phyloP scores from a whole-genome alignment of 2,888 invertebrate species.

The Cheilosia variabilis region DNA sequence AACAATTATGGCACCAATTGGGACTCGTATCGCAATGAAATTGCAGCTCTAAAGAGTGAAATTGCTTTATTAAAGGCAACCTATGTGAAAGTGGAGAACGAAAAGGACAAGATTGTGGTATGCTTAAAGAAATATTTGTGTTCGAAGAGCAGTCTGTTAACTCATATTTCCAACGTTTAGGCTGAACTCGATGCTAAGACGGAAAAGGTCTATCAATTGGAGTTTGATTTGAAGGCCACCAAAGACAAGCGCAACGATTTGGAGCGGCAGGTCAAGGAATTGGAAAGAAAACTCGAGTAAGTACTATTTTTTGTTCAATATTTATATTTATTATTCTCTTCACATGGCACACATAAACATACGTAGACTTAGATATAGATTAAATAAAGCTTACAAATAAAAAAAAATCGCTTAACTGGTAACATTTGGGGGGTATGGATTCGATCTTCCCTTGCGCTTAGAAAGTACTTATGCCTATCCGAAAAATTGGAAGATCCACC shows the following conservation, averaged over 20 bases:
- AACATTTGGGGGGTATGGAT: not conserved
- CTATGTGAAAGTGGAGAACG: conserved; percentile 87
- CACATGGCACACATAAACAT: conserved; percentile 55
- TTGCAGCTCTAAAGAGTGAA: conserved; percentile 86
- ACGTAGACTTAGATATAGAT: conserved; percentile 24
- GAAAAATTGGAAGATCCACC: conserved; percentile 77
- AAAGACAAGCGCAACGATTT: conserved; percentile 85
- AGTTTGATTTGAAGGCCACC: conserved; percentile 87
- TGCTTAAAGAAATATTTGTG: conserved; percentile 4
- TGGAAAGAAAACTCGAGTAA: conserved; percentile 86
- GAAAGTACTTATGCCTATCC: conserved; percentile 59
- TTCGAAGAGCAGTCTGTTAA: not conserved
- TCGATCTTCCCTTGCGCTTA: conserved; percentile 15
- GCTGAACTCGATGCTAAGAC: conserved; percentile 90
- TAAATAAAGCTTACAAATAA: conserved; percentile 12
- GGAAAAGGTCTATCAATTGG: conserved; percentile 87
- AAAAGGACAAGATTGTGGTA: conserved; percentile 88
- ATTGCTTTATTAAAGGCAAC: conserved; percentile 87
- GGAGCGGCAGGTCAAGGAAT: conserved; percentile 85
- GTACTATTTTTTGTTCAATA: conserved; percentile 67
- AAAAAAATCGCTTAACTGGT: conserved; percentile 16
- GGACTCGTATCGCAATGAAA: conserved; percentile 86
- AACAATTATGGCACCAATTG: conserved; percentile 86
- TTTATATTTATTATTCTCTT: conserved; percentile 40
- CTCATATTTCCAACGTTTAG: conserved; percentile 71